Evolutionary conservation across 2,113 vertebrate genomes (phyloP).

Genomic region (Raja brachyura): DNA sequence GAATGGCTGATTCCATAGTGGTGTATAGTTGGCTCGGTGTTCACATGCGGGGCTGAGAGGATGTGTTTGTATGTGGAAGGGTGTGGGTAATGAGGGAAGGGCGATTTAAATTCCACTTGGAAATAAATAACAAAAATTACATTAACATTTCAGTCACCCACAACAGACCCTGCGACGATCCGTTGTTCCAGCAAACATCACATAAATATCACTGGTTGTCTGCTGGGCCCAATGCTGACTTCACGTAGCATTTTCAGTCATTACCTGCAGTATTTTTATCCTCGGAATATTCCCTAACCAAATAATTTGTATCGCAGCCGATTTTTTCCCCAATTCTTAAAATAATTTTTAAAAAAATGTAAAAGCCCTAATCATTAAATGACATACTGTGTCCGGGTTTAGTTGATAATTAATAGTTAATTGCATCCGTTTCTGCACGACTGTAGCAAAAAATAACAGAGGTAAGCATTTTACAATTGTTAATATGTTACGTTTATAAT

Average conservation of each 20-base stretch:
- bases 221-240: not conserved
- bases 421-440: not conserved
- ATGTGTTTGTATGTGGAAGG: not conserved
- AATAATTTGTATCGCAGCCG: not conserved
- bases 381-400: not conserved
- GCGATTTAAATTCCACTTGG: not conserved
- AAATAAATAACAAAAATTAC: constrained; percentile 1
- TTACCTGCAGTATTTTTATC: not conserved
- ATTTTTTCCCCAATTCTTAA: not conserved
- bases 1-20: not conserved
- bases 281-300: not conserved
- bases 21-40: no score
- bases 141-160: not conserved
- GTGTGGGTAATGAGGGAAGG: not conserved
- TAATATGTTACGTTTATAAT: not conserved
- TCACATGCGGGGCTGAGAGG: not conserved
- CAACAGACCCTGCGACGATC: not conserved
- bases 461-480: not conserved
- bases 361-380: not conserved
- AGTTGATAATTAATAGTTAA: not conserved
- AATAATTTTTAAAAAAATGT: not conserved
- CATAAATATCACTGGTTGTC: not conserved
- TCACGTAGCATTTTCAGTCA: not conserved
- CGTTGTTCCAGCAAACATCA: not conserved
- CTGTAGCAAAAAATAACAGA: not conserved